Evolutionary conservation across 2,113 vertebrate genomes (phyloP), one percentile per base, ranked within the genome.

Genomic region (Mustelus asterias): DNA sequence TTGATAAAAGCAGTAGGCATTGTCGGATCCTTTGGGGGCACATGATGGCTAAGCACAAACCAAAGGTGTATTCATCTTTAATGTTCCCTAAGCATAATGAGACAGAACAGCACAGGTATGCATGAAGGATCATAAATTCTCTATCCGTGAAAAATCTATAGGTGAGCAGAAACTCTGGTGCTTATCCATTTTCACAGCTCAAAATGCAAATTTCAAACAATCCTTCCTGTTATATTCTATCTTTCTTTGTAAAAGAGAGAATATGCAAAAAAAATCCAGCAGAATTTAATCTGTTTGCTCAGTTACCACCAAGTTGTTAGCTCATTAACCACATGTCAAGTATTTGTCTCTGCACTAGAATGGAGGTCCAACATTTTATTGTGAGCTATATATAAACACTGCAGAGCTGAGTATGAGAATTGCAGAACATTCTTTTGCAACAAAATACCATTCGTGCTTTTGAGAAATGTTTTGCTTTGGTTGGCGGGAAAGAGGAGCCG

Each of bases 81-180:
- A 95, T 72, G 69, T 29, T 95, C 67, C 14, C 44, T 29, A 69
- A 95, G 41, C 69, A 95, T 72, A 95, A 72, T 95, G 94, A 72
- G 67, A 76, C 41, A 5, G 9, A 95, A 7, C 44, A 76, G 44
- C 14, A 72, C 6, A 95, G 1, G 69, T 10, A 29, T 95, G 11
- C 65, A 48, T 33, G 69, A 95, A 72, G 44, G 94, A 76, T 72
- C 67, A 72, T 95, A 95, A 95, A 95, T 95, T 72, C 37, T 95
- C 0, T 7, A 65, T n/a, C 60, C 7, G 4, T 65, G 89, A 93
- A 95, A 70, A 72, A 95, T 95, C 24, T 72, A 22, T 29, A 48
- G 22, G 67, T 95, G 93, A 70, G 37, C 93, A 70, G 10, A 95
- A 94, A 72, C 33, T 60, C 3, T 72, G 67, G 26, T 72, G 37